phyloP scores from a whole-genome alignment of 2,888 invertebrate species.

The Stenchaetothrips biformis region DNA sequence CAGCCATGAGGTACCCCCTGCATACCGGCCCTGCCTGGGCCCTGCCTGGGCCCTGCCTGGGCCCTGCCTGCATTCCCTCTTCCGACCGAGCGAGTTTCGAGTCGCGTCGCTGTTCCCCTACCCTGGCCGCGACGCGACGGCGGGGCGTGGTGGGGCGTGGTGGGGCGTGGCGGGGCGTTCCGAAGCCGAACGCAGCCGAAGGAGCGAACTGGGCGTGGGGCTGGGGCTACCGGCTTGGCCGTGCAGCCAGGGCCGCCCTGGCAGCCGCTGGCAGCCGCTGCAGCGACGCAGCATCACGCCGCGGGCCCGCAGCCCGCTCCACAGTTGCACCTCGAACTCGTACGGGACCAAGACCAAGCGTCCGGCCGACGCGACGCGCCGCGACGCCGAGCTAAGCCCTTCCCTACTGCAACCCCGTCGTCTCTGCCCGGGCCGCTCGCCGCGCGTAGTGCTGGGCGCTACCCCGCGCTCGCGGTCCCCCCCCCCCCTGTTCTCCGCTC shows the following conservation, averaged over 20 bases:
- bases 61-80: not conserved
- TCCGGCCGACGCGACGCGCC: not conserved
- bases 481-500: not conserved
- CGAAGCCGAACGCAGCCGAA: not conserved
- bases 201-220: not conserved
- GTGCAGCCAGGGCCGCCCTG: not conserved
- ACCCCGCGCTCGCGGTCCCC: not conserved
- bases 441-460: not conserved
- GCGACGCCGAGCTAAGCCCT: not conserved
- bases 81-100: constrained; percentile 10
- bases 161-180: not conserved
- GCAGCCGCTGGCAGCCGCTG: not conserved
- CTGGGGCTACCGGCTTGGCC: not conserved
- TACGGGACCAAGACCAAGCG: not conserved
- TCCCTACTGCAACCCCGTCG: no score
- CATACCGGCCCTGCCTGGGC: no score
- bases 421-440: not conserved
- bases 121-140: not conserved
- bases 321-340: no score
- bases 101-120: not conserved
- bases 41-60: no score
- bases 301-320: not conserved
- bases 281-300: not conserved
- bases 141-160: not conserved
- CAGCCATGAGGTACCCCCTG: no score